Evolutionary conservation across 2,888 invertebrate species (phyloP).

Genomic region (Synergus japonicus): DNA sequence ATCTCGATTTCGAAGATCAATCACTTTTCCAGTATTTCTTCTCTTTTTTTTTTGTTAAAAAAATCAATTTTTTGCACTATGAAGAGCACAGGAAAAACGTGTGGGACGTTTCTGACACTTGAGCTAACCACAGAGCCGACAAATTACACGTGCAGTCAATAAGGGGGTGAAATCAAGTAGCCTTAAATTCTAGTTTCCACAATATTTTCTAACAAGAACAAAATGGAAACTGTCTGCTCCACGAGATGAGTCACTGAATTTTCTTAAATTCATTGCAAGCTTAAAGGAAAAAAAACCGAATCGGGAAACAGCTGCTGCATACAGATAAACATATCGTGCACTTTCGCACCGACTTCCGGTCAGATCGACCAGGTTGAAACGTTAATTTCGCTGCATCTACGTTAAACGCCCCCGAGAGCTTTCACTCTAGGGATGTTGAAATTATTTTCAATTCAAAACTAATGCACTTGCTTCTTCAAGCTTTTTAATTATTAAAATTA

Average conservation of each 20-base stretch:
- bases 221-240: not conserved
- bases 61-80: not conserved
- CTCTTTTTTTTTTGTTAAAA: not conserved
- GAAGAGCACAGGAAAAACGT: not conserved
- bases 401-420: not conserved
- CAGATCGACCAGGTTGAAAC: constrained; percentile 3
- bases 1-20: not conserved
- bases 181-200: not conserved
- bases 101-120: not conserved
- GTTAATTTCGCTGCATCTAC: constrained; percentile 18
- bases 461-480: not conserved
- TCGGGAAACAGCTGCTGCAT: not conserved
- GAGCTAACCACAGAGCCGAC: not conserved
- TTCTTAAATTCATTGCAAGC: not conserved
- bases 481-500: not conserved
- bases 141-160: not conserved
- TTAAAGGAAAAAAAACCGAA: not conserved
- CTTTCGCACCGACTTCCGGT: not conserved
- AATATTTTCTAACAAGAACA: not conserved
- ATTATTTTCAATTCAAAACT: not conserved
- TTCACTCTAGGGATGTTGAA: not conserved
- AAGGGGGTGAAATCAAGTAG: not conserved
- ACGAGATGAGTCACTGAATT: not conserved
- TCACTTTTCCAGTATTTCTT: not conserved
- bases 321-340: not conserved